Conservation (phyloP, 2,113 vertebrate genomes). For the Ahaetulla prasina region DNA sequence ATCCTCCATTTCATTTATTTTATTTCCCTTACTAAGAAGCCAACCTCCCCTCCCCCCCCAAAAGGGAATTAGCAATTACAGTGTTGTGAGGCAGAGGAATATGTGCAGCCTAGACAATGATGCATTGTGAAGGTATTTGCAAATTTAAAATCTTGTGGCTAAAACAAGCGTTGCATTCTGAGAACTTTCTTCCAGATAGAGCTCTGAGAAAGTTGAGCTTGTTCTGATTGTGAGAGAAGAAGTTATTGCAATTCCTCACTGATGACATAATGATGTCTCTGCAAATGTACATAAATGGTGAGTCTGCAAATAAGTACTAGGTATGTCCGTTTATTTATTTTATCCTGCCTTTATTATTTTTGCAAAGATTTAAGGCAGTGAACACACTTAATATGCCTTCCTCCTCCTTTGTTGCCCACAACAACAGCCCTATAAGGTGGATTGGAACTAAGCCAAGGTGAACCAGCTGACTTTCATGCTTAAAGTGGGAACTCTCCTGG, state of each 20-base stretch:
- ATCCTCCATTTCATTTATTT: conserved; percentile 44
- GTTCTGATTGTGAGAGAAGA: not conserved
- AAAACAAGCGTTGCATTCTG: not conserved
- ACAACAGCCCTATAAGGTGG: not conserved
- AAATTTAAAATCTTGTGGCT: not conserved
- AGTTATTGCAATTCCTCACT: not conserved
- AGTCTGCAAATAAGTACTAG: not conserved
- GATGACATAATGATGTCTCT: not conserved
- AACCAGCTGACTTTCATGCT: not conserved
- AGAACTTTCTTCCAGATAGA: not conserved
- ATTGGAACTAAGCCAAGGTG: not conserved
- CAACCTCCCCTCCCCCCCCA: not conserved
- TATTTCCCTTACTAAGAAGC: conserved; percentile 21
- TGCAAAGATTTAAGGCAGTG: not conserved
- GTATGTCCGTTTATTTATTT: not conserved
- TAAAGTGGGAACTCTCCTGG: not conserved
- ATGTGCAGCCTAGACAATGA: not conserved
- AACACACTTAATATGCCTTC: not conserved
- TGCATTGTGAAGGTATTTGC: not conserved
- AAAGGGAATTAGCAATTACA: not conserved
- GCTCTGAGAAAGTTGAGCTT: not conserved
- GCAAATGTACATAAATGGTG: not conserved
- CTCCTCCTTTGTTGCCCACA: not conserved
- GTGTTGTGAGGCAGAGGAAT: conserved; percentile 8
- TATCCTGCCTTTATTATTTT: not conserved